Conservation (phyloP, 92 coral and sea anemone species). For the Porites evermanni region DNA sequence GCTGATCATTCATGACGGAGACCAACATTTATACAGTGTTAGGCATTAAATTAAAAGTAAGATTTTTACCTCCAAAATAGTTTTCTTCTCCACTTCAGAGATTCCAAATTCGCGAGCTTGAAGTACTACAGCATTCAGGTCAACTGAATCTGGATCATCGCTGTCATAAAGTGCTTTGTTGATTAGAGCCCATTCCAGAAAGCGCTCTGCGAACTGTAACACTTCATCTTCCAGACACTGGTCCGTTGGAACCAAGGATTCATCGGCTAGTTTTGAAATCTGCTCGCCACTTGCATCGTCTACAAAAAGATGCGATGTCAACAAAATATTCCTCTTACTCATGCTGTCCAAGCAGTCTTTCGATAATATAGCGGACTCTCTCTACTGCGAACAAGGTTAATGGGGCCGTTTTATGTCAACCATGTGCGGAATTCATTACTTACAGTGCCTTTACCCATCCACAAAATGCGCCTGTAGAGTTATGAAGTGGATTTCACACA, state of each 20-base stretch:
- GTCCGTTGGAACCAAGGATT: conserved; percentile 33
- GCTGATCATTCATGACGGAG: background rate
- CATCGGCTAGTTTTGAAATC: conserved; percentile 39
- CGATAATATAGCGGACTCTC: background rate
- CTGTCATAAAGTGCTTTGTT: conserved; percentile 61
- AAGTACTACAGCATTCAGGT: conserved; percentile 34
- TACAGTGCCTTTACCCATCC: too few species aligned
- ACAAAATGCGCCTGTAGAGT: too few species aligned
- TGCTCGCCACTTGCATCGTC: conserved; percentile 28
- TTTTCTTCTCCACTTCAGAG: conserved; percentile 43
- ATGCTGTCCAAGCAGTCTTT: background rate
- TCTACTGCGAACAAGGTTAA: too few species aligned
- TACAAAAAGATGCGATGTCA: background rate
- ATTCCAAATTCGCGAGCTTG: conserved; percentile 67
- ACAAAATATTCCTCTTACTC: background rate
- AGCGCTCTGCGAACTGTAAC: conserved; percentile 83
- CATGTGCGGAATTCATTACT: too few species aligned
- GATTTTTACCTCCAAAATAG: conserved; percentile 54
- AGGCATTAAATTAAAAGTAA: background rate
- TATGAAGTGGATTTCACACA: too few species aligned
- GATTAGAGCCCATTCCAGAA: conserved; percentile 82
- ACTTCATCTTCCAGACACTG: conserved; percentile 61
- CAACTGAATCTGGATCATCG: conserved; percentile 42
- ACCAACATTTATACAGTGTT: background rate
- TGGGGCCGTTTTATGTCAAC: background rate